Conservation (phyloP, 2,797 vertebrate genomes). For the Platyrinchus mystaceus region DNA sequence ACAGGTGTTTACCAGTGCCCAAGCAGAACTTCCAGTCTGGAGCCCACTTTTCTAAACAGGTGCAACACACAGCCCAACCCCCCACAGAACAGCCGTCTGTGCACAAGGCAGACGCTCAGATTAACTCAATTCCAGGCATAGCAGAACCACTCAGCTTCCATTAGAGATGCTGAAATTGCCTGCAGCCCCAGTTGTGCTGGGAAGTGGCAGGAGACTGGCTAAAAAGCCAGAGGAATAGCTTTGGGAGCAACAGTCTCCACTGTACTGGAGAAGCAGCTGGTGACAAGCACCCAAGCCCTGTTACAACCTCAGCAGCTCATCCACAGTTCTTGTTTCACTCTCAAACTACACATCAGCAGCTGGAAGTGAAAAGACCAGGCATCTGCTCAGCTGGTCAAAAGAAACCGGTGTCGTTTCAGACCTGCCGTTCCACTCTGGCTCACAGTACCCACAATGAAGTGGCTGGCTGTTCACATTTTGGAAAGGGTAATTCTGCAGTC, state of each 20-base stretch:
- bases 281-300: background rate
- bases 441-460: fast-evolving
- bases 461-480: background rate
- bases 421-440: background rate
- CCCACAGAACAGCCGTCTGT: background rate
- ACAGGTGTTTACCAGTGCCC: background rate
- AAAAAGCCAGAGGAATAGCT: background rate
- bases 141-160: background rate
- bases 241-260: background rate
- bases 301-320: background rate
- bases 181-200: background rate
- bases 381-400: background rate
- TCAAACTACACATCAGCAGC: background rate
- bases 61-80: background rate
- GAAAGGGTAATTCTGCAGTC: background rate
- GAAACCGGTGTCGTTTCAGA: background rate
- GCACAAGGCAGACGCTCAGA: background rate
- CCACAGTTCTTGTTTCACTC: background rate
- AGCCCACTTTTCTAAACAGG: background rate
- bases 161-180: background rate
- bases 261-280: background rate
- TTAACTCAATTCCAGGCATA: background rate
- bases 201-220: background rate
- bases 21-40: background rate
- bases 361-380: background rate